Percentiles rank a stretch among this genome's conserved stretches.
These are phyloP conservation scores for Sciurus niger DNA, from an alignment of 2,113 vertebrate genomes.

Conservation along the genomic window DNA sequence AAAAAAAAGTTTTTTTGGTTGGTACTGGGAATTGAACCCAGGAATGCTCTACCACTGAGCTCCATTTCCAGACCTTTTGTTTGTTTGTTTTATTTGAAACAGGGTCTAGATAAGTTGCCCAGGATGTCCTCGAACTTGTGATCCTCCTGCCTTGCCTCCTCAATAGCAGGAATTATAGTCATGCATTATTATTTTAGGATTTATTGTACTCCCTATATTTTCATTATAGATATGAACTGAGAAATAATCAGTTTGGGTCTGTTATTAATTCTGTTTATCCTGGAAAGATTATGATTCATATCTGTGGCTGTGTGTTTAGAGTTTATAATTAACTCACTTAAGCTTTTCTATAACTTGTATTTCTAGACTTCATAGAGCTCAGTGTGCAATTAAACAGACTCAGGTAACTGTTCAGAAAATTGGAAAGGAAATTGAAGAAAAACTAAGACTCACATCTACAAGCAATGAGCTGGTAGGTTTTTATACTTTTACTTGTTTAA, in stretches of 20 bases:
- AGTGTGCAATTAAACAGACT: conserved; percentile 99
- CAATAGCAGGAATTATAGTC: no score
- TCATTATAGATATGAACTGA: conserved; percentile 62
- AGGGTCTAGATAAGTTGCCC: no score
- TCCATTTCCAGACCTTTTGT: no score
- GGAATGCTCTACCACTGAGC: no score
- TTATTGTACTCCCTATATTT: conserved; percentile 15
- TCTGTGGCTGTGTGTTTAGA: conserved; percentile 59
- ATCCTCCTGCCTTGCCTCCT: no score
- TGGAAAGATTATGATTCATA: conserved; percentile 56
- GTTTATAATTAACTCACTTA: conserved; percentile 58
- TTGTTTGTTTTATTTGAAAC: no score
- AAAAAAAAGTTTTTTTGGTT: neutral
- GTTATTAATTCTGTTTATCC: conserved; percentile 56
- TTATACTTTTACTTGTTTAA: conserved; percentile 52
- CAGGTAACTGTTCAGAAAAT: conserved; percentile 99
- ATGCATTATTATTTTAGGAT: neutral
- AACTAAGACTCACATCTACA: conserved; percentile 94
- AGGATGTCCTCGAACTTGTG: no score
- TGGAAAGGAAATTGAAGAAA: conserved; percentile 99
- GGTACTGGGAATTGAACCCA: no score
- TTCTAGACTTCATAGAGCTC: conserved; percentile 97
- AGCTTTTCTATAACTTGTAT: conserved; percentile 77
- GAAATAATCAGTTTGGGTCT: conserved; percentile 53
- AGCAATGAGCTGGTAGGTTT: conserved; percentile 95